Evolutionary conservation across 2,113 vertebrate genomes (phyloP), one percentile per base, ranked within the genome.

Genomic region (Mormoops blainvillei): DNA sequence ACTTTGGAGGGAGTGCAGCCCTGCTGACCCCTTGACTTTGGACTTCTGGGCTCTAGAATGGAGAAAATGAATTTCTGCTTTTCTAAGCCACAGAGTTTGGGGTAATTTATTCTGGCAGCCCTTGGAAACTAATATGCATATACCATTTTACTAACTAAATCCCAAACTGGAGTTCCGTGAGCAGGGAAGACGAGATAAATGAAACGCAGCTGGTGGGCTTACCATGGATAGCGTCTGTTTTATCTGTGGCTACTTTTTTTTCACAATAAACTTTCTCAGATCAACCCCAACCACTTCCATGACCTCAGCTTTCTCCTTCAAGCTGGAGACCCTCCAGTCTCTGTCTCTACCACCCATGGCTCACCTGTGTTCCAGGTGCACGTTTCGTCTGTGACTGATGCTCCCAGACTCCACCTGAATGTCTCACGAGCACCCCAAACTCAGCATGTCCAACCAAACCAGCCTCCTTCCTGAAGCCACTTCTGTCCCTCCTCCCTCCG

Each of bases 161-260:
- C 45, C 2, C 24, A 77, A 9, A 26, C 0, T 31, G 71, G 41
- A 81, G 38, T 61, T 48, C 36, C 28, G 22, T 31, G 67, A 58
- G 11, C 18, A 67, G 63, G 19, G 11, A 70, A 78, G 38, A 41
- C 1, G 12, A 18, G 19, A 33, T 1, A 4, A 43, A 8, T 3
- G 43, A 68, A n/a, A 50, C 33, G 36, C 5, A 15, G 36, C 28
- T 24, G 38, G 7, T 5, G 5, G 52, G 16, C 5, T 5, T 20
- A 28, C 0, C 0, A 2, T 6, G 12, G 18, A 15, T 33, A 26
- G 7, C 11, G 20, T 15, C 28, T 24, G 0, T 11, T 31, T 19
- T 10, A 4, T 36, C 22, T 68, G 26, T 36, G 48, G 36, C 4
- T 26, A 3, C n/a, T 50, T 31, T 26, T 2, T 4, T n/a, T 48